Percentiles rank a stretch among this genome's conserved stretches.
phyloP scores from a whole-genome alignment of 2,797 vertebrate genomes.

The Myotis pilosus region DNA sequence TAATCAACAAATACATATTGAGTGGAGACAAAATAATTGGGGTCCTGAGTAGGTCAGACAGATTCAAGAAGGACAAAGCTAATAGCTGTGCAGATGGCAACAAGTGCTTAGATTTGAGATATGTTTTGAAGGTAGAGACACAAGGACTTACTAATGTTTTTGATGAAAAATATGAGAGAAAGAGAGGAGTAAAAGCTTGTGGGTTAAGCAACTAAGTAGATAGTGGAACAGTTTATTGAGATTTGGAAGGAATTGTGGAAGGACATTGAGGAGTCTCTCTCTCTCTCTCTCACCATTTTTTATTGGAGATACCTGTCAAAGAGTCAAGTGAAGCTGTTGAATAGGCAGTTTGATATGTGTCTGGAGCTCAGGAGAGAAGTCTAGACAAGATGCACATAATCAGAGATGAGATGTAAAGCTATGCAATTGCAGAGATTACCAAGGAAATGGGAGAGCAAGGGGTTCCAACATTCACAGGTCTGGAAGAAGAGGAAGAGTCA shows the following conservation, averaged over 20 bases:
- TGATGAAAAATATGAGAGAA: background rate
- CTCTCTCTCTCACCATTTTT: background rate
- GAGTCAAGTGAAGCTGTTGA: background rate
- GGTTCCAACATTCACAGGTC: background rate
- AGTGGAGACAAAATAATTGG: background rate
- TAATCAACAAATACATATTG: background rate
- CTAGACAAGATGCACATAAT: background rate
- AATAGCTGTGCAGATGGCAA: background rate
- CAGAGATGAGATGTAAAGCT: background rate
- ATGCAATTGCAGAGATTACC: background rate
- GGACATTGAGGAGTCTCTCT: background rate
- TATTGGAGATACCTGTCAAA: background rate
- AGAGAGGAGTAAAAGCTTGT: background rate
- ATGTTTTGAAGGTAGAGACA: background rate
- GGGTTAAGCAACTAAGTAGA: background rate
- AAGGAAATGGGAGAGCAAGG: background rate
- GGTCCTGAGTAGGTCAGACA: background rate
- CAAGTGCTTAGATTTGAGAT: background rate
- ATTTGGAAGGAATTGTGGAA: background rate
- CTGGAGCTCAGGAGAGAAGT: background rate
- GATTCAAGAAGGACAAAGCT: background rate
- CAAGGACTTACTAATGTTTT: background rate
- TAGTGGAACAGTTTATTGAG: background rate
- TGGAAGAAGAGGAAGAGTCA: background rate
- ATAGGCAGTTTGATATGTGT: background rate